These are phyloP conservation scores for Habrosyne pyritoides DNA, from an alignment of 2,888 invertebrate genomes.

Conservation along the genomic window DNA sequence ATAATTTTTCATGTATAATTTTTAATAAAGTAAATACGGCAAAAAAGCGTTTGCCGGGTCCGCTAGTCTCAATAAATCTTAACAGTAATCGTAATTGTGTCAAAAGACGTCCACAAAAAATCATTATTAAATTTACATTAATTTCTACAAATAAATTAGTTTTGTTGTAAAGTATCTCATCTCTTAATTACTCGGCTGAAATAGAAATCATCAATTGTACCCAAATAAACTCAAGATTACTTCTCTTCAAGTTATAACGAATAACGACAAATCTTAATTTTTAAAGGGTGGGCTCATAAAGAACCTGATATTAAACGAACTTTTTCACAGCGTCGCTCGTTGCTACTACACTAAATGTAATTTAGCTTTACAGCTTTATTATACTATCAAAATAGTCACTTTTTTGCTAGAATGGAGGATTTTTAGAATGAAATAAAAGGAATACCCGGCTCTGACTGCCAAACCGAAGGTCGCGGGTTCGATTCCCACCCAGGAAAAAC, in stretches of 20 bases:
- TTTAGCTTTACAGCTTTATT: background rate
- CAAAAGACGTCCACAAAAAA: background rate
- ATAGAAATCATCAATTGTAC: background rate
- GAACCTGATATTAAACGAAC: background rate
- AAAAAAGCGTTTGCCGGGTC: too few species aligned
- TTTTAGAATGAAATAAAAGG: too few species aligned
- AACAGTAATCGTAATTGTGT: too few species aligned
- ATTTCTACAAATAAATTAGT: background rate
- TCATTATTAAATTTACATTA: background rate
- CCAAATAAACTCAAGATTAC: background rate
- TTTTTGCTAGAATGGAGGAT: too few species aligned
- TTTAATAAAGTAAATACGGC: too few species aligned
- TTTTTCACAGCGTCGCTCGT: background rate
- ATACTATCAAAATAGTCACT: background rate
- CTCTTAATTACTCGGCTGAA: background rate
- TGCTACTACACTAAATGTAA: background rate
- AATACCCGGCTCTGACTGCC: too few species aligned
- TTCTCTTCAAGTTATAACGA: conserved; percentile 2
- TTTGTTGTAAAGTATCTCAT: background rate
- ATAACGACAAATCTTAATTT: background rate
- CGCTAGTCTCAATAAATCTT: too few species aligned
- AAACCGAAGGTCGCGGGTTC: too few species aligned
- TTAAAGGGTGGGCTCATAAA: background rate
- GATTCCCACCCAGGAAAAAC: too few species aligned
- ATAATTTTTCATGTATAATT: too few species aligned